These are phyloP conservation scores for Phymastichus coffea DNA, from an alignment of 1,140 invertebrate genomes.

Conservation along the genomic window DNA sequence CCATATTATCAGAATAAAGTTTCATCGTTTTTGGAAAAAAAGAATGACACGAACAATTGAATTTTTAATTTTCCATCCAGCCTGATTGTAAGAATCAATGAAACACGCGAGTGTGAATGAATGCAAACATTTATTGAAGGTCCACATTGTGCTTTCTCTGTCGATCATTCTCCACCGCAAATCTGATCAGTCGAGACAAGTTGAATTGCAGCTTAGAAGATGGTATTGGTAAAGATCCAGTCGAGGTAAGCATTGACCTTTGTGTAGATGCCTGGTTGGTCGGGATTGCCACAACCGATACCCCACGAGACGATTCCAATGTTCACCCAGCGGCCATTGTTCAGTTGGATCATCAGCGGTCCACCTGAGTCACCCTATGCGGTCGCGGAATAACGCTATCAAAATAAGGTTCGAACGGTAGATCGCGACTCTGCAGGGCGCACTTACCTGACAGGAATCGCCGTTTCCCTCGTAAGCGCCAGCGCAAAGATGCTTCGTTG, in stretches of 20 bases:
- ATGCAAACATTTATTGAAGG: too few species aligned
- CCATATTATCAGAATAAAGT: conserved; percentile 47
- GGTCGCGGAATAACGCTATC: conserved; percentile 31
- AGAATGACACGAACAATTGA: too few species aligned
- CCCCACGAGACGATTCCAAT: conserved; percentile 85
- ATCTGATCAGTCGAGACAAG: too few species aligned
- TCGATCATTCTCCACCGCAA: too few species aligned
- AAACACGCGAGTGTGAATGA: too few species aligned
- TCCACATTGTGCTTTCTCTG: too few species aligned
- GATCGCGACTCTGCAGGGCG: too few species aligned
- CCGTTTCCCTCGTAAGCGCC: conserved; percentile 69
- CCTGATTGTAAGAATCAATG: too few species aligned
- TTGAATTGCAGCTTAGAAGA: too few species aligned
- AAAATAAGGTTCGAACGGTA: too few species aligned
- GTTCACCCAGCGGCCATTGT: conserved; percentile 70
- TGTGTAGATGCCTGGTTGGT: conserved; percentile 71
- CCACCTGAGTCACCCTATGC: conserved; percentile 80
- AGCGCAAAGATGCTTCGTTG: conserved; percentile 71
- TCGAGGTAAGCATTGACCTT: conserved; percentile 69
- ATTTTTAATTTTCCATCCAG: too few species aligned
- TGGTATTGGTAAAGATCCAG: conserved; percentile 71
- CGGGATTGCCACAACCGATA: conserved; percentile 67
- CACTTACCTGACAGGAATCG: conserved; percentile 75
- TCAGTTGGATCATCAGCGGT: conserved; percentile 70
- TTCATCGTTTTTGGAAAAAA: conserved; percentile 41